phyloP scores from a whole-genome alignment of 2,888 invertebrate species.

The Timandra comae region DNA sequence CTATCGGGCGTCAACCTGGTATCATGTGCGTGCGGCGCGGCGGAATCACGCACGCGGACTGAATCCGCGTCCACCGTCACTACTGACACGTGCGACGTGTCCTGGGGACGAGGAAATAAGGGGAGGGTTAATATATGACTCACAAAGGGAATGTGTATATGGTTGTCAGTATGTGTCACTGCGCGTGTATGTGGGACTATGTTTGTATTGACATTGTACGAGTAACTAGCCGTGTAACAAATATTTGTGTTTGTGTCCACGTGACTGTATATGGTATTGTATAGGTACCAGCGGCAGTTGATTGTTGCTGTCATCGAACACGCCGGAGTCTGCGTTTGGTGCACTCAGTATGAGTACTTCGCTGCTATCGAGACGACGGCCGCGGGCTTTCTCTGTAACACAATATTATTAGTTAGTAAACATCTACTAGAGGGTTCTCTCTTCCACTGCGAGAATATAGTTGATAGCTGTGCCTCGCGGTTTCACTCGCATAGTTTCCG shows the following conservation, averaged over 20 bases:
- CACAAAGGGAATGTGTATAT: not conserved
- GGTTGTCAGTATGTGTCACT: not conserved
- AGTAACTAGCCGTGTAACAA: too few relatives aligned
- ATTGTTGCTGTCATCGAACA: slow-evolving; percentile 71
- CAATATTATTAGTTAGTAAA: too few relatives aligned
- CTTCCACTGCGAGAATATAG: too few relatives aligned
- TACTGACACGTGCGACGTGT: slow-evolving; percentile 94
- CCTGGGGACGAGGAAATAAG: slow-evolving; percentile 62
- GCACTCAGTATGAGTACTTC: slow-evolving; percentile 89
- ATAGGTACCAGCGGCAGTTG: not conserved
- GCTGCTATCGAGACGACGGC: slow-evolving; percentile 88
- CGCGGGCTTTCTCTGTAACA: slow-evolving; percentile 53
- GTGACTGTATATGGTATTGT: too few relatives aligned
- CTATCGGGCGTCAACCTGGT: slow-evolving; percentile 76
- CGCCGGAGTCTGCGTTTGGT: slow-evolving; percentile 80
- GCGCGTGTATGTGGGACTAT: not conserved
- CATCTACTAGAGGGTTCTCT: too few relatives aligned
- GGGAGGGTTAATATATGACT: too few relatives aligned
- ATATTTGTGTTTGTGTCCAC: too few relatives aligned
- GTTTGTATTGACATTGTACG: not conserved
- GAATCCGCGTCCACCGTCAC: slow-evolving; percentile 91
- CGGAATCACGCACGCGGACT: slow-evolving; percentile 83
- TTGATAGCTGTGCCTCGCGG: too few relatives aligned
- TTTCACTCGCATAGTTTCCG: too few relatives aligned
- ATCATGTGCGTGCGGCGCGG: slow-evolving; percentile 53